Percentiles rank a stretch among this genome's conserved stretches.
phyloP scores from a whole-genome alignment of 2,888 invertebrate species.

The Netelia inedita region DNA sequence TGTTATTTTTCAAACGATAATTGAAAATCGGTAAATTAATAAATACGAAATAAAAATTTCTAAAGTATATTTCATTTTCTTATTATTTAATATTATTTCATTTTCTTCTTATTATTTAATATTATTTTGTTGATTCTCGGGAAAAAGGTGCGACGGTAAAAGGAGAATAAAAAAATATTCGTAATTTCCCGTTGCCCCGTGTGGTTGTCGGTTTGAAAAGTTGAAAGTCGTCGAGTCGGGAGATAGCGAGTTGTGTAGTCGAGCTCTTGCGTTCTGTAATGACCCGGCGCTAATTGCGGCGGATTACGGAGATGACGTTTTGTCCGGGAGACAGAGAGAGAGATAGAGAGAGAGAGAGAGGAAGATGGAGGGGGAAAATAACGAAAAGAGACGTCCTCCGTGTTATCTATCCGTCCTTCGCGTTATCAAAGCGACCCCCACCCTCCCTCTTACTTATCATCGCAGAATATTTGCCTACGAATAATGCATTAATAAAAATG shows the following conservation, averaged over 20 bases:
- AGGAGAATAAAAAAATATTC: too few relatives aligned
- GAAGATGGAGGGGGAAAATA: neutral
- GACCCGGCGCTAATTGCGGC: constrained; percentile 68
- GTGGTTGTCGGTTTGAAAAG: neutral
- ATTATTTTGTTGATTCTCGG: too few relatives aligned
- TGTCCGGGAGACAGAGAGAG: neutral
- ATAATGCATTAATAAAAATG: constrained; percentile 2
- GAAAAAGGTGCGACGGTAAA: too few relatives aligned
- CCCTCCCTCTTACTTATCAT: neutral
- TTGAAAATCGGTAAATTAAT: too few relatives aligned
- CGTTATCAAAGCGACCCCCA: constrained; percentile 12
- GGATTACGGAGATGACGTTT: constrained; percentile 67
- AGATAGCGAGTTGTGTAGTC: constrained; percentile 32
- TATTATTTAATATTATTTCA: too few relatives aligned
- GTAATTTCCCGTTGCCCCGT: neutral
- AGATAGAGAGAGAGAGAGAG: constrained; percentile 12
- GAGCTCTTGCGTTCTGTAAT: constrained; percentile 53
- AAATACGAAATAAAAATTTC: too few relatives aligned
- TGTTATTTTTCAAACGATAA: too few relatives aligned
- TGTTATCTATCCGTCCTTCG: neutral
- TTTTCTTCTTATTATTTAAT: too few relatives aligned
- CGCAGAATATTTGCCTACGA: neutral
- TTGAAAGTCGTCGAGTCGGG: constrained; percentile 1
- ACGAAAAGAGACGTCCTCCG: constrained; percentile 10
- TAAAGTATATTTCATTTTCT: too few relatives aligned